Evolutionary conservation across 2,113 vertebrate species (phyloP).

Genomic region (Centrocercus urophasianus): DNA sequence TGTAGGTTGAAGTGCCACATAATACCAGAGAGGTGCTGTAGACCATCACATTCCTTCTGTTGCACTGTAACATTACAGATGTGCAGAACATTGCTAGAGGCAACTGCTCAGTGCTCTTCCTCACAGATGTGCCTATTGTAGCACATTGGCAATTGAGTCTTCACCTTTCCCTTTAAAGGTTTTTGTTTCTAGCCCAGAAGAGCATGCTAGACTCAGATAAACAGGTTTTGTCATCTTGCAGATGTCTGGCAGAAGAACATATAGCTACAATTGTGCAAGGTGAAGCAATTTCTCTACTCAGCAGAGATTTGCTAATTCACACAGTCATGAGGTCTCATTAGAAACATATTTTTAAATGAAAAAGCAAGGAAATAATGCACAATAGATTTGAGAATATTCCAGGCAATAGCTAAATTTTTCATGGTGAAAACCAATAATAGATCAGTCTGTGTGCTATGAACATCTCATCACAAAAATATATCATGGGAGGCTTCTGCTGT

Average conservation of each 20-base stretch:
- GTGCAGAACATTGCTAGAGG: background rate
- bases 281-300: conserved; percentile 17
- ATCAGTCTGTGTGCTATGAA: conserved; percentile 41
- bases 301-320: conserved; percentile 30
- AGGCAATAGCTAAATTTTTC: conserved; percentile 44
- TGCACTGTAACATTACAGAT: background rate
- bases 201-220: background rate
- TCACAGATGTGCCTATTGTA: background rate
- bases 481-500: background rate
- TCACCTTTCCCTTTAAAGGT: background rate
- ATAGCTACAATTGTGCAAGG: background rate
- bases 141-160: background rate
- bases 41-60: background rate
- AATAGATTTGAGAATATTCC: conserved; percentile 36
- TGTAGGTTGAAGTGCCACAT: background rate
- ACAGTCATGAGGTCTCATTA: background rate
- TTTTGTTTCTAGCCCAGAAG: conserved; percentile 22
- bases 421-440: conserved; percentile 4
- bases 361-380: conserved; percentile 41
- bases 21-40: background rate
- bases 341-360: conserved; percentile 60
- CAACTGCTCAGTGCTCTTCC: background rate
- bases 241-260: conserved; percentile 13
- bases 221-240: conserved; percentile 19
- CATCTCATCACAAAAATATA: conserved; percentile 41